These are phyloP conservation scores for Bucorvus abyssinicus DNA, from an alignment of 2,797 vertebrate species.

Conservation along the genomic window DNA sequence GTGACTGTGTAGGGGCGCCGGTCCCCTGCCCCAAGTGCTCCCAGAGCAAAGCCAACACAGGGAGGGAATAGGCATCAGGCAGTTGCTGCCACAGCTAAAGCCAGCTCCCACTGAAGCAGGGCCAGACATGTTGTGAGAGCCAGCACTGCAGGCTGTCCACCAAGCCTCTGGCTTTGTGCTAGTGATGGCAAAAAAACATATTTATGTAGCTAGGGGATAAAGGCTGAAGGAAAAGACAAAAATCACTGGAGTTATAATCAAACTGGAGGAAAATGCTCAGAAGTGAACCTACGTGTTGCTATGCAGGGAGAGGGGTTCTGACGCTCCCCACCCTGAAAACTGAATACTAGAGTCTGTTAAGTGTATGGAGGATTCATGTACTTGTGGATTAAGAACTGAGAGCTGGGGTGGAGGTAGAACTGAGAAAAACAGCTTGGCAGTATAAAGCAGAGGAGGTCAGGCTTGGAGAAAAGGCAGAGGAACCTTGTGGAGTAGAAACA, in stretches of 20 bases:
- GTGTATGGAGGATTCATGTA: not conserved
- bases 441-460: not conserved
- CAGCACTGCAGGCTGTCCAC: accelerated
- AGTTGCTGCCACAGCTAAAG: not conserved
- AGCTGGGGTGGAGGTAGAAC: not conserved
- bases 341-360: not conserved
- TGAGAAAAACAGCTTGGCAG: not conserved
- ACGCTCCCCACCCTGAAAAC: not conserved
- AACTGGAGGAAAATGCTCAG: not conserved
- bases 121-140: accelerated
- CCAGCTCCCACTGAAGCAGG: not conserved
- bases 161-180: not conserved
- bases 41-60: too few relatives aligned
- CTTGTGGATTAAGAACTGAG: not conserved
- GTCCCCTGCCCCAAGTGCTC: too few relatives aligned
- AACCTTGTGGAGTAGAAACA: not conserved
- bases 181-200: accelerated
- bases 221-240: not conserved
- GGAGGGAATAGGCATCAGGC: too few relatives aligned
- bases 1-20: too few relatives aligned
- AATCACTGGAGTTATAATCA: not conserved
- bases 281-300: accelerated
- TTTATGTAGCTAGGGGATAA: not conserved
- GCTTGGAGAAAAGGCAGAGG: not conserved
- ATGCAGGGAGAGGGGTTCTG: not conserved